Base-by-base conservation (phyloP, 2,888 invertebrate species). In the Entomobrya multifasciata region DNA sequence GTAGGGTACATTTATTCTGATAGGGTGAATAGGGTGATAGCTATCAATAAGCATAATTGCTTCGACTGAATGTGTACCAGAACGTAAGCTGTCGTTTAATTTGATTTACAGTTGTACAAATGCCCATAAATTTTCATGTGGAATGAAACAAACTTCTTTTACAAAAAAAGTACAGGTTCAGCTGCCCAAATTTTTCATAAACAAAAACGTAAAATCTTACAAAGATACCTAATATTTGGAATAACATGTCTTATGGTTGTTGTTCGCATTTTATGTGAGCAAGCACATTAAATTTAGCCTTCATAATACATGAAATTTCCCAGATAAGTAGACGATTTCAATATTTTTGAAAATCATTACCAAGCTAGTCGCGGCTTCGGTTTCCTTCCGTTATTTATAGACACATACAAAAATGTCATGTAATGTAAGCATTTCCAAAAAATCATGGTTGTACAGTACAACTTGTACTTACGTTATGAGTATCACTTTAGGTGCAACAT, bases 101-200 rank as follows among this genome's bases (percentile, higher is more conserved):
- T 60, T 82, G 82, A 82, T 82, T 82, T 82, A 82, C 82, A 44
- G 60, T 57, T 25, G 30, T 74, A 62, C 72, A 62, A 30, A 30
- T 47, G 74, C 74, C 47, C 74, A 81, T 81, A 81, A 82, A 74
- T 82, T 74, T 74, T 25, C 44, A 47, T 57, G 5, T 55, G 15
- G 44, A 62, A 30, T 30, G 20, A 44, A 80, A 80, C 30, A 49
- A 67, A 49, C 49, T 65, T 52, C 15, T 30, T 67, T 17, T 70
- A 15, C 2, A n/a, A 74, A 15, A n/a, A 74, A 77, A 77, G 30
- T 77, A 60, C 36, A 77, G 44, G 41, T 77, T 77, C 77, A 60
- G 77, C 44, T 60, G 77, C 44, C 77, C 11, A 41, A 60, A 77
- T 36, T 62, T 62, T 6, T 30, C 0, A 57, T 62, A n/a, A n/a